phyloP scores from a whole-genome alignment of 2,797 vertebrate species.

The Caiman crocodilus region DNA sequence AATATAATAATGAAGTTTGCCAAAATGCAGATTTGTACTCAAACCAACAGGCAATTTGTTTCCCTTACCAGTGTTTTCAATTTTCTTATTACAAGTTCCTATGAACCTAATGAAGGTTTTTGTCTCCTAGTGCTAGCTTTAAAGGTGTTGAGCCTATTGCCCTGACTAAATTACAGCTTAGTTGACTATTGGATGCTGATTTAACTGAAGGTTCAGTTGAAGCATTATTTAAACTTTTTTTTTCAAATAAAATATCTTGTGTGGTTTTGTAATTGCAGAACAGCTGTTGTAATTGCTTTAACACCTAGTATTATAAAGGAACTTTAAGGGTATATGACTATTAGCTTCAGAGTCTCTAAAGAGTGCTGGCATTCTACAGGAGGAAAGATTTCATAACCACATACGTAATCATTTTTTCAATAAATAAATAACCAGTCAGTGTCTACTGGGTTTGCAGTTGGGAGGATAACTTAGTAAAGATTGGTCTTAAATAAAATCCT shows the following conservation, averaged over 20 bases:
- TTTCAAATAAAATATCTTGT: neutral
- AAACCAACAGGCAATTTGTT: no score
- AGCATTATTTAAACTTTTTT: neutral
- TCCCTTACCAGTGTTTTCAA: neutral
- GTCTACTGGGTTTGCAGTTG: neutral
- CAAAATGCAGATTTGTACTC: no score
- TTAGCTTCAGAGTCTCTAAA: neutral
- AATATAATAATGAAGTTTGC: no score
- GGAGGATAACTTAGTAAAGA: neutral
- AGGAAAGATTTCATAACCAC: neutral
- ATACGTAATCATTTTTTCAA: conserved; percentile 1
- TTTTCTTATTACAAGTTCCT: neutral
- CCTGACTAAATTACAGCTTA: neutral
- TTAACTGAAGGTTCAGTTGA: neutral
- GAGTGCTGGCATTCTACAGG: neutral
- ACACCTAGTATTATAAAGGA: neutral
- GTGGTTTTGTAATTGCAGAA: neutral
- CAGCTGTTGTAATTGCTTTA: neutral
- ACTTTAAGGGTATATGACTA: neutral
- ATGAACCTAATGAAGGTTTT: neutral
- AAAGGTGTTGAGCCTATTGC: neutral
- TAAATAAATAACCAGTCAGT: conserved; percentile 9
- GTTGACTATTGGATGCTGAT: neutral
- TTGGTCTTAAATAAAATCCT: neutral
- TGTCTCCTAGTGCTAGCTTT: neutral